Conservation (phyloP, 2,113 vertebrate genomes). For the Turnix velox region DNA sequence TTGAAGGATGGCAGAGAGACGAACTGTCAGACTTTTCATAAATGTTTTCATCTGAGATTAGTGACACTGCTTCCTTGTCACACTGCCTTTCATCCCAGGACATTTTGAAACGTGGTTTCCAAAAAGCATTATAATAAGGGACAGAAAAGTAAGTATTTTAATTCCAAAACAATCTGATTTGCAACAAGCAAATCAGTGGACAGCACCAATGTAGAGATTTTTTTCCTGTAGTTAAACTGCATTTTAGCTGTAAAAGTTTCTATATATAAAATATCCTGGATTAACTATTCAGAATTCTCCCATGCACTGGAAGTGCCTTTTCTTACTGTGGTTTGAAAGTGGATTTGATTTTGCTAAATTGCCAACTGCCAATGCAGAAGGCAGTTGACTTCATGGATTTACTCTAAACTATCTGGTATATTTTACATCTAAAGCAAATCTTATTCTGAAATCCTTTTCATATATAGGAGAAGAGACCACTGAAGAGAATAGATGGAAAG, state of each 20-base stretch:
- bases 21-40: background rate
- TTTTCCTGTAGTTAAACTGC: background rate
- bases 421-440: background rate
- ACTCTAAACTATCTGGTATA: background rate
- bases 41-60: constrained; percentile 25
- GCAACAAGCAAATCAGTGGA: background rate
- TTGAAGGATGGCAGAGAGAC: background rate
- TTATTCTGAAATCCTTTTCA: background rate
- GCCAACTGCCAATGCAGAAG: background rate
- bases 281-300: background rate
- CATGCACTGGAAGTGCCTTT: background rate
- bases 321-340: background rate
- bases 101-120: background rate
- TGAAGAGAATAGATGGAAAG: background rate
- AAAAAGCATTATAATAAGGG: background rate
- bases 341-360: background rate
- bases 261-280: background rate
- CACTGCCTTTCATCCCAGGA: background rate
- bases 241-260: background rate
- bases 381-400: background rate
- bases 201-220: background rate
- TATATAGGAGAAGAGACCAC: background rate
- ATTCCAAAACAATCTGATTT: background rate
- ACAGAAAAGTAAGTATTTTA: background rate
- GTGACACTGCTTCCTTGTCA: background rate